Percentiles rank a stretch among this genome's conserved stretches.
Conservation (phyloP, 2,113 vertebrate genomes). For the Tyto alba region DNA sequence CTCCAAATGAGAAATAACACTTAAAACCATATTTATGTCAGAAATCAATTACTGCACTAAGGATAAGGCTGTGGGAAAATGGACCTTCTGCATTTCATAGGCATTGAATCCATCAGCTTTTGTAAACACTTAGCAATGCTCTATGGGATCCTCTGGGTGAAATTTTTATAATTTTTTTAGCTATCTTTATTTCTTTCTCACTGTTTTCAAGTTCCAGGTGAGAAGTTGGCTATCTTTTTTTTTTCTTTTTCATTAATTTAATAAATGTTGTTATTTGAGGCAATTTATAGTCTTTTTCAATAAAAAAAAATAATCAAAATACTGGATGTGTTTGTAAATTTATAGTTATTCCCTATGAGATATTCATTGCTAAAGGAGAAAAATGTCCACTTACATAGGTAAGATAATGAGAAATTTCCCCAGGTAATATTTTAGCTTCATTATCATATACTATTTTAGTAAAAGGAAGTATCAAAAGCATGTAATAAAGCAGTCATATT, state of each 20-base stretch:
- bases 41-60: background rate
- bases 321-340: background rate
- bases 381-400: background rate
- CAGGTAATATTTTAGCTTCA: background rate
- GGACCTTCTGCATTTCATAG: background rate
- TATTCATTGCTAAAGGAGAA: background rate
- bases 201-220: background rate
- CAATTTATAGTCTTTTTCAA: background rate
- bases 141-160: background rate
- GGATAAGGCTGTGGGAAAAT: background rate
- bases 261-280: background rate
- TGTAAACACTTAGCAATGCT: background rate
- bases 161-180: background rate
- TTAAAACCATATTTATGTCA: background rate
- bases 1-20: background rate
- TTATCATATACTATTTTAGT: background rate
- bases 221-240: background rate
- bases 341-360: background rate
- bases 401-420: background rate
- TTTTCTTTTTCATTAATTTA: background rate
- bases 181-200: background rate
- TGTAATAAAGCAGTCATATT: background rate
- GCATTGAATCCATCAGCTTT: background rate
- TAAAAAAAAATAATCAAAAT: background rate
- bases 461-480: background rate